These are phyloP conservation scores for Drosophila guanche DNA, from an alignment of 1,140 invertebrate species.

Conservation along the genomic window DNA sequence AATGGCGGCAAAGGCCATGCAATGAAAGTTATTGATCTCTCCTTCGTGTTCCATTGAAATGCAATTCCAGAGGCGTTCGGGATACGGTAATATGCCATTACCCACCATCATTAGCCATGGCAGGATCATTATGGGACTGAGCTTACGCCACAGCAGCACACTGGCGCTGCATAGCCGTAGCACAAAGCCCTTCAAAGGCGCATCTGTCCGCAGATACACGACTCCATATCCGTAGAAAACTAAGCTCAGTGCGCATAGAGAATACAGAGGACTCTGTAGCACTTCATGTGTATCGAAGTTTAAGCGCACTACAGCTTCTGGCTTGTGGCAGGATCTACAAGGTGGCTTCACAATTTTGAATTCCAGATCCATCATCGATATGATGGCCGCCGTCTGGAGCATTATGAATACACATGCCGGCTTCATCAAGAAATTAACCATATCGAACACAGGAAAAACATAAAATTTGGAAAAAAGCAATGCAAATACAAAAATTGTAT, in stretches of 20 bases:
- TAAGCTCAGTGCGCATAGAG: constrained; percentile 22
- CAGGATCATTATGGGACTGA: constrained; percentile 39
- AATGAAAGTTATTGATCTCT: not conserved
- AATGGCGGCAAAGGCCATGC: not conserved
- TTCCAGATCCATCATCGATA: too few species aligned
- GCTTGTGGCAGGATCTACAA: too few species aligned
- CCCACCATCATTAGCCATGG: constrained; percentile 43
- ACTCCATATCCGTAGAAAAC: constrained; percentile 57
- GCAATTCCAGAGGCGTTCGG: constrained; percentile 4
- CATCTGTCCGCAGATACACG: constrained; percentile 10
- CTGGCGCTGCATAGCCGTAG: constrained; percentile 12
- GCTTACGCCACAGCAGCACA: constrained; percentile 31
- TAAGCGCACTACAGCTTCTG: not conserved
- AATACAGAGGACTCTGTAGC: constrained; percentile 24
- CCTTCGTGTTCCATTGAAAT: not conserved
- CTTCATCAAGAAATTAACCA: too few species aligned
- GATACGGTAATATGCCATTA: not conserved
- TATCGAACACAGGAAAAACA: too few species aligned
- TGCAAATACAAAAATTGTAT: too few species aligned
- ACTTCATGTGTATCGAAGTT: constrained; percentile 2
- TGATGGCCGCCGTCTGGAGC: too few species aligned
- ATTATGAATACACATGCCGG: too few species aligned
- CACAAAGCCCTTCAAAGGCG: constrained; percentile 6
- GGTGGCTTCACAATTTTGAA: too few species aligned
- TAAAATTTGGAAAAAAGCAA: too few species aligned